Percentiles rank a stretch among this genome's conserved stretches.
These are phyloP conservation scores for Stenichneumon culpator DNA, from an alignment of 2,888 invertebrate species.

Conservation along the genomic window DNA sequence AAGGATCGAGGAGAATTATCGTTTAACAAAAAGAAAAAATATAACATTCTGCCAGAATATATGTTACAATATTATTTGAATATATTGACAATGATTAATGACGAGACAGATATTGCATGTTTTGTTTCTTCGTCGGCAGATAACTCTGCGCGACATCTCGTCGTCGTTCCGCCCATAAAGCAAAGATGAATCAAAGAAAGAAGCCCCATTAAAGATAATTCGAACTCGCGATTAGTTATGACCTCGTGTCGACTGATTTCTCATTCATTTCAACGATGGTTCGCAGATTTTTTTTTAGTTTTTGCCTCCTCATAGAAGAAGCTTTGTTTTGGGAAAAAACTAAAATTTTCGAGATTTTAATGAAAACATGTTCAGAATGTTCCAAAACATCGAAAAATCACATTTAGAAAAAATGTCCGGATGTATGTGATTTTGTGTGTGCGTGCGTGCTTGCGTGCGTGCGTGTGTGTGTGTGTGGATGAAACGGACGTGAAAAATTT, in stretches of 20 bases:
- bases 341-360: too few species aligned
- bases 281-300: neutral
- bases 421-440: too few species aligned
- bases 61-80: constrained; percentile 37
- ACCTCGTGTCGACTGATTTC: constrained; percentile 30
- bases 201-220: constrained; percentile 36
- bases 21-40: neutral
- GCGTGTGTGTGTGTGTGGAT: too few species aligned
- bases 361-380: too few species aligned
- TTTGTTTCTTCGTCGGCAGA: constrained; percentile 16
- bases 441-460: too few species aligned
- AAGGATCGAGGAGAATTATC: constrained; percentile 1
- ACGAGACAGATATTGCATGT: constrained; percentile 44
- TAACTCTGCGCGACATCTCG: constrained; percentile 27
- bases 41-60: constrained; percentile 24
- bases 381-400: too few species aligned
- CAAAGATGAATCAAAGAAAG: constrained; percentile 31
- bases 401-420: too few species aligned
- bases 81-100: constrained; percentile 52
- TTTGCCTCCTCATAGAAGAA: too few species aligned
- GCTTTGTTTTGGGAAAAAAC: too few species aligned
- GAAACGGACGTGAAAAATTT: too few species aligned
- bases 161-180: constrained; percentile 36
- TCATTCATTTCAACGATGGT: constrained; percentile 2
- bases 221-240: constrained; percentile 51